A percentile compares a stretch with the other conserved stretches of the same genome.
Evolutionary conservation across 2,113 vertebrate genomes (phyloP).

Genomic region (Echinops telfairi): DNA sequence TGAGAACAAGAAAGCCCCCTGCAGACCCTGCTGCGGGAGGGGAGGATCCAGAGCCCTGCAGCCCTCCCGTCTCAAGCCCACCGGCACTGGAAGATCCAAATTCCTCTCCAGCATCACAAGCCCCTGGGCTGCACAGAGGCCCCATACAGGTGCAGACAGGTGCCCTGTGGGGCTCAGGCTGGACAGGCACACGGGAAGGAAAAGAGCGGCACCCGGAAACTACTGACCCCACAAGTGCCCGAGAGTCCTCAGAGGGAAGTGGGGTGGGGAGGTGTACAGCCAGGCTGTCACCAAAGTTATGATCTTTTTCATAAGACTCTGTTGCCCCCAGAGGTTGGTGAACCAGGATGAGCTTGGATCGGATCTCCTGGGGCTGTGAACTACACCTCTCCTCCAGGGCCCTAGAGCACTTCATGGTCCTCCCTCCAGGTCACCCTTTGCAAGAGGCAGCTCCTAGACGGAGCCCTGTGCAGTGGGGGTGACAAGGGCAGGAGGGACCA

Average conservation of each 20-base stretch:
- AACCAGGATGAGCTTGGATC: no score
- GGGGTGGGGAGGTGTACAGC: fast-evolving
- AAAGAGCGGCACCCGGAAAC: background rate
- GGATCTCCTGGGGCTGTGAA: background rate
- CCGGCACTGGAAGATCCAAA: background rate
- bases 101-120: background rate
- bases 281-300: background rate
- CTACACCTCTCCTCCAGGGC: background rate
- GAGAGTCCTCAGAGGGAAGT: background rate
- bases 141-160: background rate
- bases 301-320: no score
- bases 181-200: background rate
- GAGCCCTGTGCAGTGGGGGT: no score
- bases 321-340: no score
- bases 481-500: background rate
- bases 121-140: background rate
- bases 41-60: background rate
- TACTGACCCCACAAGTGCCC: background rate
- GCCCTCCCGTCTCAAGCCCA: background rate
- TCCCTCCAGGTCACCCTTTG: background rate
- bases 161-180: background rate
- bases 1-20: background rate
- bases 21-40: background rate
- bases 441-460: background rate
- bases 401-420: background rate